A percentile compares a stretch with the other conserved stretches of the same genome.
Conservation (phyloP, 2,113 vertebrate species). For the Coptodon rendalli region DNA sequence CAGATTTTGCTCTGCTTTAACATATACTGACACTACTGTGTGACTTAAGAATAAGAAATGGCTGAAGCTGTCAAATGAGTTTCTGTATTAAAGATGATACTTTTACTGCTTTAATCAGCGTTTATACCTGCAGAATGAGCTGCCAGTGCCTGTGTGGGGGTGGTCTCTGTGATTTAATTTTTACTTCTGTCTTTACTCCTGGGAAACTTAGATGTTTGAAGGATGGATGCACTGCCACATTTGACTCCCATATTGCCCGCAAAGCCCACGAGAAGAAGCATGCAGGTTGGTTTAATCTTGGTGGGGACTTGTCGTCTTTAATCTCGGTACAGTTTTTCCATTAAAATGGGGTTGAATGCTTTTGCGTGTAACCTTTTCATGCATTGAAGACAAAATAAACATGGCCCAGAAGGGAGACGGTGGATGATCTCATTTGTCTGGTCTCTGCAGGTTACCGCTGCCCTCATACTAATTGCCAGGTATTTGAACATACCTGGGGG, state of each 20-base stretch:
- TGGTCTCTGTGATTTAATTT: not conserved
- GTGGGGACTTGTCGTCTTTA: not conserved
- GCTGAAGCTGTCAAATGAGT: not conserved
- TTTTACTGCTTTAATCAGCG: not conserved
- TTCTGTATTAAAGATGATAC: too few relatives aligned
- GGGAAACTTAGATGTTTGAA: conserved; percentile 60
- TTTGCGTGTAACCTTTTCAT: not conserved
- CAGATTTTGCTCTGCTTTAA: not conserved
- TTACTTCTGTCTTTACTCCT: not conserved
- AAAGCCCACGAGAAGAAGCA: conserved; percentile 75
- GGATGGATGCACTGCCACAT: conserved; percentile 53
- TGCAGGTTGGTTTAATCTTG: conserved; percentile 48
- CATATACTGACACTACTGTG: not conserved
- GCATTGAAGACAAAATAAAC: not conserved
- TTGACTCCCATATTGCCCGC: conserved; percentile 50
- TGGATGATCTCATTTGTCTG: not conserved
- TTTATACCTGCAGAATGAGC: not conserved
- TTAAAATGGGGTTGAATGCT: not conserved
- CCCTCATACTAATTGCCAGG: conserved; percentile 48
- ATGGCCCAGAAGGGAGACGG: not conserved
- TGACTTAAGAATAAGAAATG: not conserved
- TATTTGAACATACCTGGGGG: conserved; percentile 61
- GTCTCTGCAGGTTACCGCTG: conserved; percentile 70
- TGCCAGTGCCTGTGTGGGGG: not conserved
- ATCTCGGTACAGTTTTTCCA: not conserved